A percentile compares a stretch with the other conserved stretches of the same genome.
phyloP scores from a whole-genome alignment of 2,113 vertebrate species.

The Maccullochella peelii region DNA sequence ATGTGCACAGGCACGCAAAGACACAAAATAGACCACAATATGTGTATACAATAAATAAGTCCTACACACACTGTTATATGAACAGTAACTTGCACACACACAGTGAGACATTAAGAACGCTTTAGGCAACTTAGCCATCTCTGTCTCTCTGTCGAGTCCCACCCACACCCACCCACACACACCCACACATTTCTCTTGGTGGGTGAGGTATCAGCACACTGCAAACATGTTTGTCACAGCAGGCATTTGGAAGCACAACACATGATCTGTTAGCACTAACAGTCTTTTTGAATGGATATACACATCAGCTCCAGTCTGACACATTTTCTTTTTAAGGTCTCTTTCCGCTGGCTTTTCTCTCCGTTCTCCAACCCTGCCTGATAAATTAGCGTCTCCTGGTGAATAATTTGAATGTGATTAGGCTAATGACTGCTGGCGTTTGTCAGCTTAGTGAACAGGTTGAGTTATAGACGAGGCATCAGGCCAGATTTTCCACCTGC shows the following conservation, averaged over 20 bases:
- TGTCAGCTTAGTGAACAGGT: slow-evolving; percentile 67
- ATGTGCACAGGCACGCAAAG: background rate
- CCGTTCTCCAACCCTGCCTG: slow-evolving; percentile 20
- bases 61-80: slow-evolving; percentile 2
- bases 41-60: background rate
- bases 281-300: slow-evolving; percentile 4
- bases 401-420: slow-evolving; percentile 72
- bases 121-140: slow-evolving; percentile 17
- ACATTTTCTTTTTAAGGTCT: slow-evolving; percentile 3
- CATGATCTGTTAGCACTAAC: background rate
- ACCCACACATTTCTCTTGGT: too few relatives aligned
- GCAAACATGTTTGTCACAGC: slow-evolving; percentile 29
- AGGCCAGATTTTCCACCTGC: slow-evolving; percentile 49
- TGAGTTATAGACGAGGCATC: slow-evolving; percentile 56
- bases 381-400: slow-evolving; percentile 53
- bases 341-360: background rate
- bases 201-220: slow-evolving; percentile 3
- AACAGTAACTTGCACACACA: slow-evolving; percentile 14
- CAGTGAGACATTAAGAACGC: background rate
- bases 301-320: background rate
- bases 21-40: background rate
- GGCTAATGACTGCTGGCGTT: slow-evolving; percentile 62
- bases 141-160: too few relatives aligned
- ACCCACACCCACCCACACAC: too few relatives aligned
- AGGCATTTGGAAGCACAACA: background rate